A percentile compares a stretch with the other conserved stretches of the same genome.
These are phyloP conservation scores for Rotaria magnacalcarata DNA, from an alignment of 2,888 invertebrate species.

Conservation along the genomic window DNA sequence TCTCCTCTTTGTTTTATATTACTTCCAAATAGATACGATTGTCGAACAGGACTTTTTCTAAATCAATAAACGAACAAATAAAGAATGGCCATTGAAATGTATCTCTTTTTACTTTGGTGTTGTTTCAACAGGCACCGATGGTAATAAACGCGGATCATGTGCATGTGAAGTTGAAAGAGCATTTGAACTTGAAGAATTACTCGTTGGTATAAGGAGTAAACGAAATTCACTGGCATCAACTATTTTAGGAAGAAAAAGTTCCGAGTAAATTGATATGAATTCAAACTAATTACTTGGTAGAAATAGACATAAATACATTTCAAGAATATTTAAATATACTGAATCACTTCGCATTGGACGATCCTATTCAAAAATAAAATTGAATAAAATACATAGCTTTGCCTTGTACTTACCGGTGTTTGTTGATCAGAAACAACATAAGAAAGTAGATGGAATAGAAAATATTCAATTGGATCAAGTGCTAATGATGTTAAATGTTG, in stretches of 20 bases:
- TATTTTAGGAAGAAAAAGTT: neutral
- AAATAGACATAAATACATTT: slow-evolving; percentile 17
- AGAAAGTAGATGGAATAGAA: slow-evolving; percentile 3
- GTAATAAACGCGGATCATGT: neutral
- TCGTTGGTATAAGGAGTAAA: neutral
- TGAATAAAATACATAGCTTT: no score
- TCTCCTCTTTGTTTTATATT: neutral
- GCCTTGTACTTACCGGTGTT: neutral
- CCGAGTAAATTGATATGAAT: neutral
- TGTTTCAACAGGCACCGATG: neutral
- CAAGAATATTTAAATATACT: neutral
- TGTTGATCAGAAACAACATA: neutral
- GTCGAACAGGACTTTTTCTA: neutral
- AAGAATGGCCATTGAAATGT: neutral
- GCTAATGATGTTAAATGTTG: neutral
- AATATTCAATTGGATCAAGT: slow-evolving; percentile 19
- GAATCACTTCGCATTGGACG: neutral
- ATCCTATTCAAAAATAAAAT: neutral
- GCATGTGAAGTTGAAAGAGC: neutral
- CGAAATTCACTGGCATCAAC: slow-evolving; percentile 12
- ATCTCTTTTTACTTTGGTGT: neutral
- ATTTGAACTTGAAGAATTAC: neutral
- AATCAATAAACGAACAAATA: neutral
- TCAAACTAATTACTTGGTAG: neutral
- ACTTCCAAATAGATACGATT: slow-evolving; percentile 6